Evolutionary conservation across 2,888 invertebrate species (phyloP), one percentile per base, ranked within the genome.

Genomic region (Napeogenes inachia): DNA sequence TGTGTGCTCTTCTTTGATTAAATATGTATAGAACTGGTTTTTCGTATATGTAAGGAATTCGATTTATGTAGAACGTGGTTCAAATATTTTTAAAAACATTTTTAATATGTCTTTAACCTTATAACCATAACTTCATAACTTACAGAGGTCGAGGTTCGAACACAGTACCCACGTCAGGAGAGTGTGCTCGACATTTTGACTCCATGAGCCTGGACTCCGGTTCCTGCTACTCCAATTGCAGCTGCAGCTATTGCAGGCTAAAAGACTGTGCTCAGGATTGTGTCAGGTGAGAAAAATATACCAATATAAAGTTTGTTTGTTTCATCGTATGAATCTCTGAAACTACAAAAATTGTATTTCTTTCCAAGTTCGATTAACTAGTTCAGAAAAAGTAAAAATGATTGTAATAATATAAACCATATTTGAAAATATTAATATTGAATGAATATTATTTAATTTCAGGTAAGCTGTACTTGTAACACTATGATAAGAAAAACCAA

Each of bases 221-320:
- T 0, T 93, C 93, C 60, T 92, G 92, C 71, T 92, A 91, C 77
- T 92, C 93, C 0, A 80, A 85, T 54, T 93, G 93, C 80, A 92
- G 91, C 71, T 93, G 93, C 80, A 92, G 92, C 72, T 93, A 92
- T 75, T 93, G 93, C 78, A 85, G 89, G 56, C 88, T 92, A 61
- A 79, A 91, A 65, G 87, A 84, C 33, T 88, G 88, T 66, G 89
- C 91, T 2, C 83, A 86, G 54, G 87, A 89, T 61, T 87, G 86
- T 78, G 79, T 89, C 79, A 90, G 89, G 89, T 89, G 46, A 64
- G 54, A 56, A 42, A 8, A 33, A 13, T 21, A 42, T 21, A 13
- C 3, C 13, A n/a, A 47, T 13, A 46, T n/a, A n/a, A 46, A n/a
- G 10, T 46, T 8, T 3, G 10, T 4, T 4, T 3, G 45, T 46